Base-by-base conservation (phyloP, 2,888 invertebrate genomes). In the Cyaniris semiargus region DNA sequence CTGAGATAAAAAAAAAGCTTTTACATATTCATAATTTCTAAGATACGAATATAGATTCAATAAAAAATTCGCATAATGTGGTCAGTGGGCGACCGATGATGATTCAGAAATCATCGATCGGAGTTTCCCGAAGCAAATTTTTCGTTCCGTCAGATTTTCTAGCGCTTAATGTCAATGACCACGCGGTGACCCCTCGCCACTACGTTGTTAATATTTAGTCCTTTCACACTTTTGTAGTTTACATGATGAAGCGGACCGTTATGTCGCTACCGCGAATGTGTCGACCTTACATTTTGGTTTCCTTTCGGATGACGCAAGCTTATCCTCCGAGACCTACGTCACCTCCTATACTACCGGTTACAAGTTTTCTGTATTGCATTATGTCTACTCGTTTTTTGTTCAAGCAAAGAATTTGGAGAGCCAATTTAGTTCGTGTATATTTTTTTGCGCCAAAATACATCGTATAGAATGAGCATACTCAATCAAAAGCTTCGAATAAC, bases 301-400 rank as follows among this genome's bases (percentile, higher is more conserved):
- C 83, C 83, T 84, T 86, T 87, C 84, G 83, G 79, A 80, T 91
- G 89, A 91, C 91, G 90, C 91, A 87, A 91, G 78, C 81, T 84
- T 86, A 85, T 86, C 84, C 84, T 86, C 85, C 83, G 85, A 87
- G 88, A 87, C 76, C 77, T 85, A 87, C 85, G 83, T 88, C 81
- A 83, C 89, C 90, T 91, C 91, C 89, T 76, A 56, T 21, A 70
- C 23, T 76, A 71, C 76, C 76, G 76, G 76, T 76, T 31, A 58
- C 76, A 53, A 56, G 71, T 76, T 66, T 53, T 23, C 23, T 74
- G 60, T 21, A 21, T 15, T 38, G 66, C 38, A 60, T 66, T 21
- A 60, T n/a, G 34, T 21, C 27, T 23, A 66, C 21, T 27, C 15
- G n/a, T 60, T 60, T 76, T 34, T 53, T 74, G 27, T 48, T 7